A percentile compares a stretch with the other conserved stretches of the same genome.
Conservation (phyloP, 1,140 invertebrate species). For the Pogonomyrmex californicus region DNA sequence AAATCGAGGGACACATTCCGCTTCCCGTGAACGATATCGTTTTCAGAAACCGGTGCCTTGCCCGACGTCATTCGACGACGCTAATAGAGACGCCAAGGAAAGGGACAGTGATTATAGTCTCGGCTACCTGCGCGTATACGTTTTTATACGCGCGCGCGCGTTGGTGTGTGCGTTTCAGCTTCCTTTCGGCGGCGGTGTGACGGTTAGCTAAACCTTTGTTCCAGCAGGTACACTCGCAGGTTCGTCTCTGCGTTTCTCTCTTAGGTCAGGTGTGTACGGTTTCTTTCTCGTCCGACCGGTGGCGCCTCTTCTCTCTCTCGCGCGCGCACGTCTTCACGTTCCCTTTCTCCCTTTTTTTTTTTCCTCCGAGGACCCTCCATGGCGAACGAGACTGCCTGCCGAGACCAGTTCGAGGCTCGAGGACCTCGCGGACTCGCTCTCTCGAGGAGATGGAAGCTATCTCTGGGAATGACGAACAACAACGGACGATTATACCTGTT, state of each 20-base stretch:
- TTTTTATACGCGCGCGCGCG: background rate
- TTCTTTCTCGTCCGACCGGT: slow-evolving; percentile 1
- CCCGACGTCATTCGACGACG: slow-evolving; percentile 17
- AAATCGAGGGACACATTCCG: slow-evolving; percentile 17
- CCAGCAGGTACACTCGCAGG: slow-evolving; percentile 15
- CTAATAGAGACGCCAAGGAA: slow-evolving; percentile 44
- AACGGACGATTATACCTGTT: slow-evolving; percentile 47
- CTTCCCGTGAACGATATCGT: slow-evolving; percentile 43
- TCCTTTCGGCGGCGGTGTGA: background rate
- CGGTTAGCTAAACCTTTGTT: slow-evolving; percentile 56
- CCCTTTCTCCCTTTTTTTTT: background rate
- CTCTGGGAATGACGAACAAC: slow-evolving; percentile 38
- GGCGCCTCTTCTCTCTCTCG: background rate
- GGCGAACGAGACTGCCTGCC: slow-evolving; percentile 28
- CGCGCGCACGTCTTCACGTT: background rate
- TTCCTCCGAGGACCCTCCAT: slow-evolving; percentile 28
- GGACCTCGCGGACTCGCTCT: slow-evolving; percentile 8
- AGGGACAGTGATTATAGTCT: slow-evolving; percentile 43
- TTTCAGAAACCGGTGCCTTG: slow-evolving; percentile 30
- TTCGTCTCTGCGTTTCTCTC: slow-evolving; percentile 38
- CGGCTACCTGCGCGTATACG: background rate
- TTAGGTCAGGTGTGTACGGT: slow-evolving; percentile 67
- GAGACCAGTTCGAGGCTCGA: background rate
- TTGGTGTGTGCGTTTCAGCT: slow-evolving; percentile 51
- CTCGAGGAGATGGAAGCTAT: slow-evolving; percentile 41